These are phyloP conservation scores for Premnoplex brunnescens DNA, from an alignment of 2,797 vertebrate species.

Conservation along the genomic window DNA sequence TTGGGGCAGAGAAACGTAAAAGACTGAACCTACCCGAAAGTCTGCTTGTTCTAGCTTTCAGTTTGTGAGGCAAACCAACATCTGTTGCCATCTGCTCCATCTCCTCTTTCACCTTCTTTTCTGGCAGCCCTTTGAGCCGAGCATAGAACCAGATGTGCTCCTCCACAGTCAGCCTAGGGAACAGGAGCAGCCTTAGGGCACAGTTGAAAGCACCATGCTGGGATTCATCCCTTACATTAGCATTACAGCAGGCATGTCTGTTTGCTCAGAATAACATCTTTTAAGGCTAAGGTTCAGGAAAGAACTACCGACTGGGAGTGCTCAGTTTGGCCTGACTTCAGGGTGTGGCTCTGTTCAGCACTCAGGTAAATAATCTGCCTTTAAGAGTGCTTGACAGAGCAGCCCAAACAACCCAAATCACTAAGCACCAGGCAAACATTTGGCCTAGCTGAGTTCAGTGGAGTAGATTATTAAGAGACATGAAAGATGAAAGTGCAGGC, in stretches of 20 bases:
- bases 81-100: conserved; percentile 94
- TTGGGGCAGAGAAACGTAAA: neutral
- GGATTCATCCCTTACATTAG: neutral
- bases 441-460: neutral
- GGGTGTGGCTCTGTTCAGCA: neutral
- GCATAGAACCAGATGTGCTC: conserved; percentile 99
- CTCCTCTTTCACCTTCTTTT: conserved; percentile 90
- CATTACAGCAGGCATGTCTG: neutral
- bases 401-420: neutral
- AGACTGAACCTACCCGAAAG: conserved; percentile 85
- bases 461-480: neutral
- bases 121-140: conserved; percentile 89
- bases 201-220: neutral
- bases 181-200: neutral
- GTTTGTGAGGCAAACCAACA: conserved; percentile 91
- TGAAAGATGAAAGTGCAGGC: neutral
- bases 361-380: neutral
- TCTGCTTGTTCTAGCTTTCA: conserved; percentile 86
- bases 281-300: neutral
- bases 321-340: neutral
- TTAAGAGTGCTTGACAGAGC: neutral
- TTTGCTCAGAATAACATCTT: neutral
- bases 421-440: neutral
- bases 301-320: neutral
- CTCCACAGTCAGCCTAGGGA: conserved; percentile 91